Evolutionary conservation across 1,140 invertebrate genomes (phyloP).

Genomic region (Diplogasteroides magnus): DNA sequence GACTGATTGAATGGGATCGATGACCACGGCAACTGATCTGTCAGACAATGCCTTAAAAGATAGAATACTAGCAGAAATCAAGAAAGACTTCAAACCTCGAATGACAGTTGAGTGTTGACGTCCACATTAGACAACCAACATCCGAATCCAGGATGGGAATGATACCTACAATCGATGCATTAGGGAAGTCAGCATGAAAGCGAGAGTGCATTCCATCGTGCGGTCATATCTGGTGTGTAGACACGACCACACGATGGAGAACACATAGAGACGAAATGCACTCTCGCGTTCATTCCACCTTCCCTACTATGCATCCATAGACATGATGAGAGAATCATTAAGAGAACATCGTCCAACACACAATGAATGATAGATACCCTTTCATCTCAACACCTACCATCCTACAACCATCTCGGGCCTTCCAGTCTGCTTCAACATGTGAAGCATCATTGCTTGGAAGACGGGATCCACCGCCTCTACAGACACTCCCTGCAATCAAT

Average conservation of each 20-base stretch:
- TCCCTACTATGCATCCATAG: too few species aligned
- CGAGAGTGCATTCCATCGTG: too few species aligned
- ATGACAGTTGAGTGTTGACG: conserved; percentile 98
- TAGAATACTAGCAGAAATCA: too few species aligned
- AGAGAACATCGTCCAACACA: too few species aligned
- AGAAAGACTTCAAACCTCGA: too few species aligned
- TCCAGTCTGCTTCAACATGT: conserved; percentile 97
- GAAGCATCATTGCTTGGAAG: conserved; percentile 99
- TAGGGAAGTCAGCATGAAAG: not conserved
- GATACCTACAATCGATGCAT: conserved; percentile 63
- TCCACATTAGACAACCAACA: conserved; percentile 97
- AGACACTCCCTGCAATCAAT: conserved; percentile 74
- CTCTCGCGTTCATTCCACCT: too few species aligned
- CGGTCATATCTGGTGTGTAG: too few species aligned
- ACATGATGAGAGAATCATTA: too few species aligned
- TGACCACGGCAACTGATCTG: conserved; percentile 94
- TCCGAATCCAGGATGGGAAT: conserved; percentile 97
- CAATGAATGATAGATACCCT: too few species aligned
- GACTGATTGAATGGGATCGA: conserved; percentile 98
- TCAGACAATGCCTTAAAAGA: conserved; percentile 87
- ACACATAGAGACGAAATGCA: too few species aligned
- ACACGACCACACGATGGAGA: too few species aligned
- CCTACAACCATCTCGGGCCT: conserved; percentile 96
- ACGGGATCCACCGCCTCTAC: conserved; percentile 99
- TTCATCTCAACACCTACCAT: conserved; percentile 63